phyloP scores from a whole-genome alignment of 37 sponge, comb jelly and placozoan genomes.

The Geodia barretti region DNA sequence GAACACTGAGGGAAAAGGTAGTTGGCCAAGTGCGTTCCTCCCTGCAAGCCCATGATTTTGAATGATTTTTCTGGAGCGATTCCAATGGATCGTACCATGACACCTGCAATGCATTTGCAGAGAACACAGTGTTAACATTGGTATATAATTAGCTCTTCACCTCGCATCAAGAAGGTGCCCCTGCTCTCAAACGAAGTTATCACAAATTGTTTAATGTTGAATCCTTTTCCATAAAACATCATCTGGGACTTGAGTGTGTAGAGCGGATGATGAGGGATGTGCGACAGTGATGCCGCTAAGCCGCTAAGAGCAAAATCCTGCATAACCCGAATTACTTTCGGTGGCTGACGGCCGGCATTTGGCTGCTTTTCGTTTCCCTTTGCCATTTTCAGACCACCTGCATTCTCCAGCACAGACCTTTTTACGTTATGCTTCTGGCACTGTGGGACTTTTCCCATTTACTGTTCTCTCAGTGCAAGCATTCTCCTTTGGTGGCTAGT shows the following conservation, averaged over 20 bases:
- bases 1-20: slow-evolving; percentile 4
- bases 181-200: neutral
- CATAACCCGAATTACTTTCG: too few relatives aligned
- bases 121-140: neutral
- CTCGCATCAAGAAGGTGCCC: slow-evolving; percentile 61
- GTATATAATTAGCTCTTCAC: too few relatives aligned
- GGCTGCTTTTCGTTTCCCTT: too few relatives aligned
- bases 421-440: too few relatives aligned
- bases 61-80: slow-evolving; percentile 93
- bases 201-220: slow-evolving; percentile 46
- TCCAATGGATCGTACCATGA: slow-evolving; percentile 67
- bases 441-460: too few relatives aligned
- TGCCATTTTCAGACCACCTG: too few relatives aligned
- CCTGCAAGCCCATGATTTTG: slow-evolving; percentile 83
- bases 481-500: too few relatives aligned
- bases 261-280: slow-evolving; percentile 84
- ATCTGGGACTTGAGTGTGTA: slow-evolving; percentile 92
- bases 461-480: too few relatives aligned
- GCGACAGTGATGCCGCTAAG: slow-evolving; percentile 60
- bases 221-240: slow-evolving; percentile 77
- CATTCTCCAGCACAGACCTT: too few relatives aligned
- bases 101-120: slow-evolving; percentile 35
- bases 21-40: slow-evolving; percentile 26
- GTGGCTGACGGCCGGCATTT: too few relatives aligned
- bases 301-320: slow-evolving; percentile 56